Evolutionary conservation across 2,797 vertebrate species (phyloP), one percentile per base, ranked within the genome.

Genomic region (Thalassophryne amazonica): DNA sequence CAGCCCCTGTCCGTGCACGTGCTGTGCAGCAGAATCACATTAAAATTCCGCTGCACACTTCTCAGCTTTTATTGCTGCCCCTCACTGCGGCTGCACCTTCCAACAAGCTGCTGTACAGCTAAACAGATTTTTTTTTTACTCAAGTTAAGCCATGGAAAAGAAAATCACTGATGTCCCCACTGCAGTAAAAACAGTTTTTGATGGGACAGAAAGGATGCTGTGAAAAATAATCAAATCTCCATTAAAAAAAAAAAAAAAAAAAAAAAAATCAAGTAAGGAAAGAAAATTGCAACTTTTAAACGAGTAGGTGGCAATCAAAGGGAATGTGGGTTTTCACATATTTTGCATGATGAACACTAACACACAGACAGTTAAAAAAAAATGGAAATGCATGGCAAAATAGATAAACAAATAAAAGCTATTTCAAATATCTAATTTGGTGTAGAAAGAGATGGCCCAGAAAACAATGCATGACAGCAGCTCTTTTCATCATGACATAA

Each of bases 1-100:
- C 36, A 31, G 24, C 63, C 33, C n/a, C 15, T 30, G 35, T 10
- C 28, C 37, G 60, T 48, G 46, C 32, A 27, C 11, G 16, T 41
- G 50, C 57, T 71, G 29, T 21, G 20, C 5, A 64, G 60, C 43
- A 65, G 35, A 51, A 51, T 73, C 49, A 43, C 29, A 67, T 72
- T 69, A 21, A 52, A 42, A 69, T 64, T 51, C 27, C 24, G 33
- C 37, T 30, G 50, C 42, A 50, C 34, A 43, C 33, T 60, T 45
- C 37, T 42, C 15, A 40, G 43, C 47, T 54, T 24, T 15, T 27
- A 25, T 25, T 1, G 5, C n/a, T 31, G 13, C 8, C n/a, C 20
- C 18, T 47, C 5, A 6, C 25, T 43, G 13, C 38, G 15, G 9
- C 25, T 33, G 18, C 29, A 41, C 40, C 18, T 52, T 35, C 39